Percentiles rank a stretch among this genome's conserved stretches.
These are phyloP conservation scores for Stenurella melanura DNA, from an alignment of 2,888 invertebrate species.

Conservation along the genomic window DNA sequence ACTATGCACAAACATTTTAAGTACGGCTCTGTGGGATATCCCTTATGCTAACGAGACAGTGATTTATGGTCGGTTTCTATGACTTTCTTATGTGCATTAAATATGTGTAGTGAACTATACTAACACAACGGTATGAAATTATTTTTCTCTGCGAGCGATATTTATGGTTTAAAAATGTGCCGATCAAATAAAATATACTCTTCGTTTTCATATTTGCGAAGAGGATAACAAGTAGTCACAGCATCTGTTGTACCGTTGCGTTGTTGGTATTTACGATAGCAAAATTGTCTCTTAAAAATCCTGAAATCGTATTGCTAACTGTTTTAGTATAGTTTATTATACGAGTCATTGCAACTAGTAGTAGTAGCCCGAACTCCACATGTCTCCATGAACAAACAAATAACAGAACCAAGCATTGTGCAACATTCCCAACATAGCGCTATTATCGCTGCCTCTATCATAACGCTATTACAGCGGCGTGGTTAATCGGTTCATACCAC, in stretches of 20 bases:
- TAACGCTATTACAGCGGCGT: conserved; percentile 43
- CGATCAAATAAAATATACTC: too few relatives aligned
- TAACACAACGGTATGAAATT: too few relatives aligned
- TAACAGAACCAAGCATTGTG: conserved; percentile 19
- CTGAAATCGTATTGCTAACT: conserved; percentile 11
- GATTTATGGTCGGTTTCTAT: too few relatives aligned
- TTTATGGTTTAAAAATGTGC: too few relatives aligned
- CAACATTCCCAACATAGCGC: conserved; percentile 35
- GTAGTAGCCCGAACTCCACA: conserved; percentile 14
- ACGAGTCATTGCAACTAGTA: conserved; percentile 6
- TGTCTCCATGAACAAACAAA: conserved; percentile 24
- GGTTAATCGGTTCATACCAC: conserved; percentile 32
- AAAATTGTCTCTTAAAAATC: background rate
- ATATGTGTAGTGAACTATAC: too few relatives aligned
- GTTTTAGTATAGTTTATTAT: conserved; percentile 12
- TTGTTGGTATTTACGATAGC: background rate
- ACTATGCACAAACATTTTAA: too few relatives aligned
- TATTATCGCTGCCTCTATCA: conserved; percentile 36
- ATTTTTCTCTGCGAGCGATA: too few relatives aligned
- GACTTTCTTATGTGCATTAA: too few relatives aligned
- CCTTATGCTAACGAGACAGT: too few relatives aligned
- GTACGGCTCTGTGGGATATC: too few relatives aligned
- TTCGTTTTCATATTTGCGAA: too few relatives aligned
- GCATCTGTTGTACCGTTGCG: background rate
- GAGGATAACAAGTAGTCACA: background rate